Evolutionary conservation across 2,888 invertebrate genomes (phyloP).

Genomic region (Achlya flavicornis): DNA sequence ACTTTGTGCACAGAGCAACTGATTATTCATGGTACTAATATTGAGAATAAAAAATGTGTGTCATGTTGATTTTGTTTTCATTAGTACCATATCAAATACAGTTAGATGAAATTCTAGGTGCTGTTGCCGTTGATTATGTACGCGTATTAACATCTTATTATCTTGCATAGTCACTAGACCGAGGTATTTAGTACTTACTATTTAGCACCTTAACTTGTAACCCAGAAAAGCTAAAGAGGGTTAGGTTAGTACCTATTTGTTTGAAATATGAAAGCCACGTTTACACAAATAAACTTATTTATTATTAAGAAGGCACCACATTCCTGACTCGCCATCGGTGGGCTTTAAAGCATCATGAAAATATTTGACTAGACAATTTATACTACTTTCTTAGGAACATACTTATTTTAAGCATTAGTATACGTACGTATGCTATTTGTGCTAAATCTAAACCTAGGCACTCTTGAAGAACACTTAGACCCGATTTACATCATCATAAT

Average conservation of each 20-base stretch:
- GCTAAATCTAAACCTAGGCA: slow-evolving; percentile 35
- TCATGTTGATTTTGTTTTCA: background rate
- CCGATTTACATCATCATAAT: too few species aligned
- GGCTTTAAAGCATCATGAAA: slow-evolving; percentile 35
- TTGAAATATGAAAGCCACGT: slow-evolving; percentile 29
- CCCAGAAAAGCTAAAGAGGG: slow-evolving; percentile 20
- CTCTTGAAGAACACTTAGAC: slow-evolving; percentile 39
- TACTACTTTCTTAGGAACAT: slow-evolving; percentile 28
- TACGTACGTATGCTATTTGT: slow-evolving; percentile 26
- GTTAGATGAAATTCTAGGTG: background rate
- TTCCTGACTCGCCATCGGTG: slow-evolving; percentile 27
- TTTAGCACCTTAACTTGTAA: slow-evolving; percentile 19
- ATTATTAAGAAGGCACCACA: slow-evolving; percentile 55
- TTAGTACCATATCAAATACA: background rate
- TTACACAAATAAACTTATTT: slow-evolving; percentile 57
- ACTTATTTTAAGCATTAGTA: slow-evolving; percentile 25
- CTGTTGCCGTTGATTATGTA: background rate
- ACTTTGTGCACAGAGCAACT: slow-evolving; percentile 11
- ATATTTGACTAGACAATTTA: slow-evolving; percentile 59
- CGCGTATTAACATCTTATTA: slow-evolving; percentile 3
- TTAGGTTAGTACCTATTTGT: background rate
- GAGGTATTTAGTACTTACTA: background rate
- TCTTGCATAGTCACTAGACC: background rate
- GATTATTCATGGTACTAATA: slow-evolving; percentile 34
- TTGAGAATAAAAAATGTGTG: background rate